Percentiles rank a stretch among this genome's conserved stretches.
Conservation (phyloP, 2,113 vertebrate species). For the Colinus virginianus region DNA sequence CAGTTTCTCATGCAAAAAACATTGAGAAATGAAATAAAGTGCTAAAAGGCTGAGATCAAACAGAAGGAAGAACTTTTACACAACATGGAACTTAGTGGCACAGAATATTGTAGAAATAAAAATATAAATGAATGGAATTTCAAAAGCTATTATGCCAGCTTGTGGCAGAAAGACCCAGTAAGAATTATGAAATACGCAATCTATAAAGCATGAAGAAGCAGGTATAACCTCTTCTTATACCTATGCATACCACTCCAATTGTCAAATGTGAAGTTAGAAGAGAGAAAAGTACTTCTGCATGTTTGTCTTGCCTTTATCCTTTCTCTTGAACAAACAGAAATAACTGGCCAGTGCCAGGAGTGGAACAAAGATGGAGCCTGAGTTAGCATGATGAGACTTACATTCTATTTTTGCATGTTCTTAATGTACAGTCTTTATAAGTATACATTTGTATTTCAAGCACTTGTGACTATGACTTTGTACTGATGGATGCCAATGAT, state of each 20-base stretch:
- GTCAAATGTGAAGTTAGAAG: not conserved
- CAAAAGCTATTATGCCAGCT: not conserved
- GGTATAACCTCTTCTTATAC: not conserved
- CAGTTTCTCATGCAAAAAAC: not conserved
- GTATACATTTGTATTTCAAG: not conserved
- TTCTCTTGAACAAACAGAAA: not conserved
- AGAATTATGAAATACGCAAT: constrained; percentile 11
- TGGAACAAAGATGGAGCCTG: not conserved
- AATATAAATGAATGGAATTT: not conserved
- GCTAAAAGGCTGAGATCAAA: not conserved
- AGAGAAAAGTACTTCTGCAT: not conserved
- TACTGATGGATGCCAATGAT: not conserved
- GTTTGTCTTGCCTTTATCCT: not conserved
- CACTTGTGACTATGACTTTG: not conserved
- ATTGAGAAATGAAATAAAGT: not conserved
- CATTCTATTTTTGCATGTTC: not conserved
- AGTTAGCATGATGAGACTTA: not conserved
- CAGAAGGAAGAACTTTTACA: not conserved
- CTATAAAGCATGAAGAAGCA: not conserved
- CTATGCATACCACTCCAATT: not conserved
- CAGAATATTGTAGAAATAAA: not conserved
- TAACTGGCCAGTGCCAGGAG: not conserved
- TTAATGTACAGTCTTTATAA: not conserved
- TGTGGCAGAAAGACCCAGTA: not conserved
- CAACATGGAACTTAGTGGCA: not conserved